A percentile compares a stretch with the other conserved stretches of the same genome.
These are phyloP conservation scores for Percopsis transmontana DNA, from an alignment of 2,113 vertebrate genomes.

Conservation along the genomic window DNA sequence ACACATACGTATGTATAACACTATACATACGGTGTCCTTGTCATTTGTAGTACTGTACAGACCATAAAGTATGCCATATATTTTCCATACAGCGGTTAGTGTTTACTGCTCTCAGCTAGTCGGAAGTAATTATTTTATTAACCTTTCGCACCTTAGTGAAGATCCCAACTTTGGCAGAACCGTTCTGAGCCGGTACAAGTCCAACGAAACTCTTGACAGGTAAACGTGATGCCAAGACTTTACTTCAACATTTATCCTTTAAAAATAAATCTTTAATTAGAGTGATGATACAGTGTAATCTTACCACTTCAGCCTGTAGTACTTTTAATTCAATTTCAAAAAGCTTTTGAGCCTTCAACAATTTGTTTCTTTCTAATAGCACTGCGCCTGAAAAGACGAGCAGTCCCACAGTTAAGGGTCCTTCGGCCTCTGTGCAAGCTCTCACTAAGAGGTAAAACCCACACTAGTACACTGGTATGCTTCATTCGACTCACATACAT, in stretches of 20 bases:
- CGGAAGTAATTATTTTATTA: neutral
- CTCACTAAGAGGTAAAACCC: constrained; percentile 66
- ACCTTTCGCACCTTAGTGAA: constrained; percentile 70
- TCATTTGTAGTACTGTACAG: too few relatives aligned
- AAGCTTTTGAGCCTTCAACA: too few relatives aligned
- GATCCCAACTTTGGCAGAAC: constrained; percentile 87
- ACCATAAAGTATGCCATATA: too few relatives aligned
- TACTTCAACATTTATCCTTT: neutral
- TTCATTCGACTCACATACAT: neutral
- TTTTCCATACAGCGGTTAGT: neutral
- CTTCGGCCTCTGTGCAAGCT: constrained; percentile 58
- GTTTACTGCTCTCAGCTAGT: constrained; percentile 7
- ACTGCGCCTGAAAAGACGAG: constrained; percentile 25
- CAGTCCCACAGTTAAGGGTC: constrained; percentile 11
- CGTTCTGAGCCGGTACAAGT: constrained; percentile 53
- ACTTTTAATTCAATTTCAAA: too few relatives aligned
- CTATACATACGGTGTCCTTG: neutral
- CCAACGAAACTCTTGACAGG: constrained; percentile 57
- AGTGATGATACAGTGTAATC: too few relatives aligned
- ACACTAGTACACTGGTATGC: neutral
- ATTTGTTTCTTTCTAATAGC: constrained; percentile 20
- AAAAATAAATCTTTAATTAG: neutral
- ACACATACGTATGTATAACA: neutral
- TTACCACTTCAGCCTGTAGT: too few relatives aligned
- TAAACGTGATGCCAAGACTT: constrained; percentile 49